phyloP scores from a whole-genome alignment of 2,888 invertebrate species.

The Eubasilissa splendida region DNA sequence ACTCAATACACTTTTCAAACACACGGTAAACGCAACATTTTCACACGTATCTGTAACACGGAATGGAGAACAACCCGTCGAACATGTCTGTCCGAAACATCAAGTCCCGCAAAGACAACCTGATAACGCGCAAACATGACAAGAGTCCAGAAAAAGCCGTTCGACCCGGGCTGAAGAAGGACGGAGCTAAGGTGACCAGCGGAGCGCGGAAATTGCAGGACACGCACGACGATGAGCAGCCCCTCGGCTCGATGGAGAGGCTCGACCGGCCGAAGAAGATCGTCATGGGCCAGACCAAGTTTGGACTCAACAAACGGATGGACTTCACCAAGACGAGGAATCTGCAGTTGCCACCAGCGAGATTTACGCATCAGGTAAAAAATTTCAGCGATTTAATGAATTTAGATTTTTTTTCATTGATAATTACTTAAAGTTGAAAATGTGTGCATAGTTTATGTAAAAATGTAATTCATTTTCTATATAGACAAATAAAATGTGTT shows the following conservation, averaged over 20 bases:
- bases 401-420: too few species aligned
- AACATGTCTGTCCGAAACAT: constrained; percentile 67
- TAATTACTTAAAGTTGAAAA: too few species aligned
- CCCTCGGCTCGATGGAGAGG: constrained; percentile 65
- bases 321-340: constrained; percentile 71
- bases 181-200: constrained; percentile 65
- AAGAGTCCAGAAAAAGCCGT: constrained; percentile 71
- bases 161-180: constrained; percentile 50
- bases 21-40: neutral
- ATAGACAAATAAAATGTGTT: too few species aligned
- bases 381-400: neutral
- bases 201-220: constrained; percentile 63
- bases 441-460: too few species aligned
- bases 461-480: too few species aligned
- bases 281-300: constrained; percentile 68
- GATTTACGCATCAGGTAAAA: constrained; percentile 66
- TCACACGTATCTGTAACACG: constrained; percentile 50
- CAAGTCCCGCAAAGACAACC: constrained; percentile 71
- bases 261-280: constrained; percentile 72
- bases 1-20: neutral
- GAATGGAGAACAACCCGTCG: constrained; percentile 71
- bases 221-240: constrained; percentile 64
- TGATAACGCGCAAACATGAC: constrained; percentile 71
- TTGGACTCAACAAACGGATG: constrained; percentile 70
- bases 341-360: constrained; percentile 70